Evolutionary conservation across 2,888 invertebrate species (phyloP), one percentile per base, ranked within the genome.

Genomic region (Parochlus steinenii): DNA sequence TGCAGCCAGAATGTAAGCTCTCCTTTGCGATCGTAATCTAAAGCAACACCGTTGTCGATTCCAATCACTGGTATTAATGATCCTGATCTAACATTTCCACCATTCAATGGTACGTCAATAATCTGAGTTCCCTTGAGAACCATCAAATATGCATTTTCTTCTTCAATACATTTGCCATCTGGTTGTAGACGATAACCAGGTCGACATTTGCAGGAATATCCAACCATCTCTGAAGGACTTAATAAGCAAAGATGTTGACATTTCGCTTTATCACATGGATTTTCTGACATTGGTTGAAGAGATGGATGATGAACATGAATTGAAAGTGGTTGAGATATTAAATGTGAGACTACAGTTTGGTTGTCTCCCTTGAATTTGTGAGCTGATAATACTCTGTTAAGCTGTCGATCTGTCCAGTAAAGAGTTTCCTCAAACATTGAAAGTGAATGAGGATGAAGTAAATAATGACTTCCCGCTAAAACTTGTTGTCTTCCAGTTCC

Each of bases 261-360:
- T 0, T 67, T 64, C 0, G 71, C 63, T 24, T 65, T 65, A 10
- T 56, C 62, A 56, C 97, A 97, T 0, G 93, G 90, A 43, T 78
- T 77, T 0, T 67, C 58, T 11, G 71, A 65, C 40, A 68, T 60
- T 0, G 93, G 93, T 56, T 98, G 98, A 31, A 95, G 62, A 0
- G 89, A 83, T 1, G 90, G 86, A 58, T 97, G 97, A 47, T 90
- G 86, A 0, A 93, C 90, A 49, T 89, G 89, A 41, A 98, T 86
- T 6, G 92, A 92, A 4, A 95, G 64, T 0, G 95, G 95, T 57
- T 93, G 90, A 3, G 87, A 86, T 44, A 95, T 90, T 37, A 92
- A 63, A 55, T 93, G 92, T 0, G 87, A 89, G 0, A 93, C 85
- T 2, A 95, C 89, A 0, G 86, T 86, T 55, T 92, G 89, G 53